These are phyloP conservation scores for Sus cebifrons DNA, from an alignment of 2,797 vertebrate genomes.

Conservation along the genomic window DNA sequence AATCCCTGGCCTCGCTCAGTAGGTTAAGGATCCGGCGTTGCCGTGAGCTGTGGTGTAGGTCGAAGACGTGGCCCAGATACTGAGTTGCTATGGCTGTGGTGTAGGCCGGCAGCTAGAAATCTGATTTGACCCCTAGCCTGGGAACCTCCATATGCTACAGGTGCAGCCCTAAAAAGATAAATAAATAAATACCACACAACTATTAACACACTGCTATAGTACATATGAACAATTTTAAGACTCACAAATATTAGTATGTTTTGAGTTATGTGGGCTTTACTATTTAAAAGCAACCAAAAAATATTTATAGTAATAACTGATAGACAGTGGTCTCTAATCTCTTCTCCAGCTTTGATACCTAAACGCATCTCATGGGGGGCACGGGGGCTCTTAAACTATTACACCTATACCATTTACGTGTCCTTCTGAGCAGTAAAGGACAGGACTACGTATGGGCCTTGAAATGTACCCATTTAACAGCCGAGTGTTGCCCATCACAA, in stretches of 20 bases:
- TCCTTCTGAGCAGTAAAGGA: background rate
- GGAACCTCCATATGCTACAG: too few species aligned
- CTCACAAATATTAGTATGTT: background rate
- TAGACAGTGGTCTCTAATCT: background rate
- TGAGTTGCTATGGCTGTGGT: too few species aligned
- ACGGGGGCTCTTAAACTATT: background rate
- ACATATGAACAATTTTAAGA: background rate
- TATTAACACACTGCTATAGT: background rate
- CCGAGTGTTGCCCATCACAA: background rate
- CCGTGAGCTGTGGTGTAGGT: too few species aligned
- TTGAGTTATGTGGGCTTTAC: background rate
- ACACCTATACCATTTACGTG: background rate
- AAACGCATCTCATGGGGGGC: background rate
- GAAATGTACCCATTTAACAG: background rate
- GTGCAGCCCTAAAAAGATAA: too few species aligned
- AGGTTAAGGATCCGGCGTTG: too few species aligned
- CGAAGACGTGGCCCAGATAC: too few species aligned
- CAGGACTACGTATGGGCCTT: background rate
- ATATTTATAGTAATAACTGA: background rate
- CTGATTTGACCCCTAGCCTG: too few species aligned
- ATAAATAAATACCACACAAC: background rate
- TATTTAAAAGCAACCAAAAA: conserved; percentile 36
- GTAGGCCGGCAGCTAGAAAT: too few species aligned
- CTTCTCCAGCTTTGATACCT: background rate
- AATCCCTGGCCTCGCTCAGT: too few species aligned